Percentiles rank a stretch among this genome's conserved stretches.
Conservation (phyloP, 2,888 invertebrate genomes). For the Eurytoma adleriae region DNA sequence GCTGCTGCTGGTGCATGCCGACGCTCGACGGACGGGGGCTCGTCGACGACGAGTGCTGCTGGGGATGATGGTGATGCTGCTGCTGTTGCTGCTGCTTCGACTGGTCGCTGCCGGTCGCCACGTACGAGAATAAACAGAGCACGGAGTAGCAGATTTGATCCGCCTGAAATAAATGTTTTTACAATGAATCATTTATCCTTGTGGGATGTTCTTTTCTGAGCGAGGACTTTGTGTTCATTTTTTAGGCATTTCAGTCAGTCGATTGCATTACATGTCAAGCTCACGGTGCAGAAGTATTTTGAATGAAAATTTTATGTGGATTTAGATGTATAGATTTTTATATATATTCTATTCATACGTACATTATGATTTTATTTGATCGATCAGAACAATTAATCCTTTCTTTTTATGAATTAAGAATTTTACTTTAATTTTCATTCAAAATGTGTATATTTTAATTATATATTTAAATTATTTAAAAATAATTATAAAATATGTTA, state of each 20-base stretch:
- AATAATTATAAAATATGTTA: too few species aligned
- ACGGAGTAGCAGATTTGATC: slow-evolving; percentile 99
- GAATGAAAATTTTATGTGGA: too few species aligned
- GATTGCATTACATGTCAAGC: too few species aligned
- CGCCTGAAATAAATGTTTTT: slow-evolving; percentile 81
- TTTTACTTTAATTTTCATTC: too few species aligned
- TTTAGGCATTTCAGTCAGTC: neutral
- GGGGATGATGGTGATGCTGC: slow-evolving; percentile 51
- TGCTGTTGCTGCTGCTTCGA: slow-evolving; percentile 71
- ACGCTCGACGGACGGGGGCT: slow-evolving; percentile 29
- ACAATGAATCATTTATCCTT: neutral
- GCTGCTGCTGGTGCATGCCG: slow-evolving; percentile 36
- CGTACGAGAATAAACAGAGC: slow-evolving; percentile 98
- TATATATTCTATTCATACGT: too few species aligned
- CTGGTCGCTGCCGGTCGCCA: slow-evolving; percentile 92
- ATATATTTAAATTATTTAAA: too few species aligned
- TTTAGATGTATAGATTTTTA: too few species aligned
- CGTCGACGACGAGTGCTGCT: slow-evolving; percentile 42
- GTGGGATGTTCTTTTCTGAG: neutral
- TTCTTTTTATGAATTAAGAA: too few species aligned
- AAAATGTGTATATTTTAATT: too few species aligned
- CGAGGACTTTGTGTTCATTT: neutral
- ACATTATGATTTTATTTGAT: too few species aligned
- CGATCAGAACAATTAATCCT: too few species aligned
- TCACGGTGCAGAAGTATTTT: too few species aligned